Base-by-base conservation (phyloP, 1,140 invertebrate genomes). In the Calephelis nemesis region DNA sequence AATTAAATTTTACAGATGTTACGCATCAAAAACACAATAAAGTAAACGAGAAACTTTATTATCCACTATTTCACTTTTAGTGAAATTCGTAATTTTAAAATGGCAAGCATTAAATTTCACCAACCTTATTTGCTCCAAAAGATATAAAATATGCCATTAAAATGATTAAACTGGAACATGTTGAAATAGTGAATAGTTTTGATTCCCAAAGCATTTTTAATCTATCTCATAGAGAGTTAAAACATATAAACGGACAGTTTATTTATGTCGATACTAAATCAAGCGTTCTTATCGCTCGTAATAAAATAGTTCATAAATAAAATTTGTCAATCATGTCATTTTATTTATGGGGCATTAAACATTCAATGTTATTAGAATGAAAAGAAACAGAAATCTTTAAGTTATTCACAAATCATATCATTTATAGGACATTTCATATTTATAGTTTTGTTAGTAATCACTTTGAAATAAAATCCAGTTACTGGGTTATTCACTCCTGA, bases 241-340 rank as follows among this genome's bases (percentile, higher is more conserved):
- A 58, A 58, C 54, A 58, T 58, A 58, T 58, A 58, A 58, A 58
- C 54, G 30, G 54, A 58, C 54, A 58, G 54, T 58, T 58, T 58
- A 58, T 58, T 58, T 58, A 58, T 58, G 54, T 58, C 54, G 54
- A 58, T 58, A 58, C 54, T 58, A 58, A 58, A 58, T 58, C 54
- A 58, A 58, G 9, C 54, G 19, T 58, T 58, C 54, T 58, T 58
- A 58, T 58, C 52, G 52, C 10, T 30, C 19, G 54, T 60, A 60
- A 60, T 40, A 60, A 60, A 60, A 60, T 60, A 60, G 30, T 60
- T 40, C 30, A 60, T 40, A 40, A 60, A 60, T 60, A 60, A 60
- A 60, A 60, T 60, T 60, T 60, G 54, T 60, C 54, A 60, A 60
- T 60, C 54, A 60, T 39, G 54, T 60, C n/a, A 60, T 60, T 60